These are phyloP conservation scores for Macrobrachium nipponense DNA, from an alignment of 1,140 invertebrate genomes.

Conservation along the genomic window DNA sequence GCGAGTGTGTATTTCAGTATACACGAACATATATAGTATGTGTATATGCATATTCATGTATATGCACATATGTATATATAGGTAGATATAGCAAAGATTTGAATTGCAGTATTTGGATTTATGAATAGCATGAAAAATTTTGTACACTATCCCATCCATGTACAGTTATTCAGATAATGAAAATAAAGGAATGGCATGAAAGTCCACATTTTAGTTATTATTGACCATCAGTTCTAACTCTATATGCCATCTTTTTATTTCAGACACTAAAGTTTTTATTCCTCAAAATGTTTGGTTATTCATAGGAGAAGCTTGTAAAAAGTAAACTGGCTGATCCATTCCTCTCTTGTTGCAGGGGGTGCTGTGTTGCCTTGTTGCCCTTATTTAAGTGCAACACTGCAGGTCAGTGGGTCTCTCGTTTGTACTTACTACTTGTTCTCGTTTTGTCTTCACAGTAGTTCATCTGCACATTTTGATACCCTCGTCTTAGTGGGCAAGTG, in stretches of 20 bases:
- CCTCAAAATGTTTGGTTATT: slow-evolving; percentile 51
- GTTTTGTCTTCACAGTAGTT: slow-evolving; percentile 62
- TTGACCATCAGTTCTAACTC: slow-evolving; percentile 37
- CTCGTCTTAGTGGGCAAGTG: slow-evolving; percentile 40
- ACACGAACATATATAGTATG: no score
- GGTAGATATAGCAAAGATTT: no score
- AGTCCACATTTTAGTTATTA: slow-evolving; percentile 47
- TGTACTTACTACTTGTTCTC: slow-evolving; percentile 62
- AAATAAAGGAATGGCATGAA: slow-evolving; percentile 62
- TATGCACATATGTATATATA: no score
- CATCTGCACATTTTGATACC: slow-evolving; percentile 58
- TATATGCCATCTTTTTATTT: slow-evolving; percentile 47
- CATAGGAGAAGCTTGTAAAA: slow-evolving; percentile 54
- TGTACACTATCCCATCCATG: slow-evolving; percentile 60
- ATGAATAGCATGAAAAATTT: slow-evolving; percentile 54
- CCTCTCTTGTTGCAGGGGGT: slow-evolving; percentile 61
- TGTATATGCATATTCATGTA: no score
- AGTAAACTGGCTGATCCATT: slow-evolving; percentile 59
- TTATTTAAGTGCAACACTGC: slow-evolving; percentile 61
- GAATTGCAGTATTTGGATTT: no score
- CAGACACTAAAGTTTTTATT: slow-evolving; percentile 51
- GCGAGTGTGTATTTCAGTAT: no score
- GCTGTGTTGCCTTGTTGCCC: slow-evolving; percentile 62
- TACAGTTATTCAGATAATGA: slow-evolving; percentile 54
- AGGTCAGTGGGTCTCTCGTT: slow-evolving; percentile 62